phyloP scores from a whole-genome alignment of 2,888 invertebrate genomes.

The Netelia inedita region DNA sequence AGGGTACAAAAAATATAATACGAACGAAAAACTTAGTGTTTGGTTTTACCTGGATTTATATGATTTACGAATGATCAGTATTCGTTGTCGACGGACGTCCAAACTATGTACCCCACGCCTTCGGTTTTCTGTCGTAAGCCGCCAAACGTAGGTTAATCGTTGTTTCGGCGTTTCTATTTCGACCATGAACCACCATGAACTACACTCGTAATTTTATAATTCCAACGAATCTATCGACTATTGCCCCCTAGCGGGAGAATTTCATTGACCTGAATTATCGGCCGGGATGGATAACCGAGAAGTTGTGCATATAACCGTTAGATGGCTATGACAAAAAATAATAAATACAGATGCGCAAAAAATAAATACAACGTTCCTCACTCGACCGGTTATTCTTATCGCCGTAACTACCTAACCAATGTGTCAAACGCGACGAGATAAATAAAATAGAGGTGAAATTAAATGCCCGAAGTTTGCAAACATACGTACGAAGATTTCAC shows the following conservation, averaged over 20 bases:
- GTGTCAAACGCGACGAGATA: slow-evolving; percentile 58
- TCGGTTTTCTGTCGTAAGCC: not conserved
- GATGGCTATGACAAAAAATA: not conserved
- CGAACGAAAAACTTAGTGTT: not conserved
- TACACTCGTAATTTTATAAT: not conserved
- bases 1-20: not conserved
- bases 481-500: not conserved
- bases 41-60: slow-evolving; percentile 2
- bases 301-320: not conserved
- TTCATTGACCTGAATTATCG: not conserved
- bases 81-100: slow-evolving; percentile 1
- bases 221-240: not conserved
- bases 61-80: not conserved
- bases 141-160: slow-evolving; percentile 1
- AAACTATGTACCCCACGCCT: not conserved
- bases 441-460: slow-evolving; percentile 57
- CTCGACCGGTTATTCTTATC: slow-evolving; percentile 24
- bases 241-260: not conserved
- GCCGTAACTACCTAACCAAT: slow-evolving; percentile 55
- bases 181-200: not conserved
- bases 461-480: slow-evolving; percentile 2
- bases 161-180: not conserved
- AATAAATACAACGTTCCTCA: not conserved
- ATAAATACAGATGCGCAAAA: no score
- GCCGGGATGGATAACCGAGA: not conserved